Conservation (phyloP, 2,797 vertebrate species). For the Spheniscus humboldti region DNA sequence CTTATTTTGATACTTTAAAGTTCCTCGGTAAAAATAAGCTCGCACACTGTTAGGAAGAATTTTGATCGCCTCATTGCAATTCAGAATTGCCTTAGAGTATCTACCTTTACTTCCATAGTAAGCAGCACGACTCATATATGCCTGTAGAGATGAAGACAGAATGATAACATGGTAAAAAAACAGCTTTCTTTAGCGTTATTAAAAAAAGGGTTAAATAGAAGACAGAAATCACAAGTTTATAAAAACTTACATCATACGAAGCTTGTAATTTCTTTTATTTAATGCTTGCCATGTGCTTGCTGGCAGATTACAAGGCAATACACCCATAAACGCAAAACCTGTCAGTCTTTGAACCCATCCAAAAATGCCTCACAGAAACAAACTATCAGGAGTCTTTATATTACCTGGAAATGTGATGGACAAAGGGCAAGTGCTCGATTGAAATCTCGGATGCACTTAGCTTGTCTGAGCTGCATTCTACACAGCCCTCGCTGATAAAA, state of each 20-base stretch:
- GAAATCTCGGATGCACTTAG: constrained; percentile 73
- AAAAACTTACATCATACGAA: background rate
- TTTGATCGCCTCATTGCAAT: constrained; percentile 78
- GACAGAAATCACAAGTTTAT: background rate
- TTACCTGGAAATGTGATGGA: constrained; percentile 79
- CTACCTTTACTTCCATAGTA: constrained; percentile 75
- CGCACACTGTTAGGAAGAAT: constrained; percentile 71
- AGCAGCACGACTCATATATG: constrained; percentile 76
- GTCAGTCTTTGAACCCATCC: background rate
- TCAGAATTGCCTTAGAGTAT: constrained; percentile 80
- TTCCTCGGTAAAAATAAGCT: constrained; percentile 78
- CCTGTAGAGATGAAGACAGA: constrained; percentile 61
- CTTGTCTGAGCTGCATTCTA: constrained; percentile 68
- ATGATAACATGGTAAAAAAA: background rate
- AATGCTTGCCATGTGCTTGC: background rate
- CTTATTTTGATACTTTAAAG: constrained; percentile 76
- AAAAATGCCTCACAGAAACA: background rate
- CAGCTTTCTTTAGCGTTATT: background rate
- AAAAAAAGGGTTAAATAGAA: background rate
- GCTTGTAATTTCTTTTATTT: background rate
- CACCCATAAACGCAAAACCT: background rate
- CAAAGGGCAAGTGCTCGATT: constrained; percentile 73
- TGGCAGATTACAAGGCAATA: background rate
- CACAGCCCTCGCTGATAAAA: constrained; percentile 80
- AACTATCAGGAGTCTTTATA: background rate